These are phyloP conservation scores for Hexactinellida sp. DNA, from an alignment of 37 sponge, comb jelly and placozoan genomes.

Conservation along the genomic window DNA sequence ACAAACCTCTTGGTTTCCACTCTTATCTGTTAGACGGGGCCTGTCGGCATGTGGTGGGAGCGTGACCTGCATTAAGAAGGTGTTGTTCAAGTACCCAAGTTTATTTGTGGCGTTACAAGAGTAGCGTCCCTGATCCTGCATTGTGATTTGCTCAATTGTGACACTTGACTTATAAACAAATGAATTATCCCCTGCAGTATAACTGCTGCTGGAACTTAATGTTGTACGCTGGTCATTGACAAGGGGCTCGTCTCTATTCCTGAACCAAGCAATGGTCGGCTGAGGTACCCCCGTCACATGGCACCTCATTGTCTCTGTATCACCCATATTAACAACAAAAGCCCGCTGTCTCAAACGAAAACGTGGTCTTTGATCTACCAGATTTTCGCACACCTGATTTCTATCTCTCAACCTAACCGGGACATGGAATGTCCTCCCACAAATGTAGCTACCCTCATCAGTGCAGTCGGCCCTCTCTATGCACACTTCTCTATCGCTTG, in stretches of 20 bases:
- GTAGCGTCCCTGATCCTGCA: neutral
- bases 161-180: neutral
- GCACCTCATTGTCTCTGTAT: neutral
- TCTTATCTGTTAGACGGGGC: neutral
- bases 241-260: neutral
- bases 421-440: neutral
- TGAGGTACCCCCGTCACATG: neutral
- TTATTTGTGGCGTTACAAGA: neutral
- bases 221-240: neutral
- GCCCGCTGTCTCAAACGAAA: neutral
- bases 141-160: neutral
- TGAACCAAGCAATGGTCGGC: neutral
- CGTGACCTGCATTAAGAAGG: slow-evolving; percentile 3
- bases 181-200: neutral
- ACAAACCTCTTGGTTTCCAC: neutral
- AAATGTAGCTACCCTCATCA: neutral
- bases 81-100: neutral
- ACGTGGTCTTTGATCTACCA: neutral
- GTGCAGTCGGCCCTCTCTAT: neutral
- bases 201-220: neutral
- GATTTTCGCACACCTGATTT: neutral
- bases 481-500: neutral
- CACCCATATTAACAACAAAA: neutral
- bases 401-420: slow-evolving; percentile 10
- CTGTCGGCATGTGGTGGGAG: neutral